These are phyloP conservation scores for Epinephelus coioides DNA, from an alignment of 2,797 vertebrate genomes.

Conservation along the genomic window DNA sequence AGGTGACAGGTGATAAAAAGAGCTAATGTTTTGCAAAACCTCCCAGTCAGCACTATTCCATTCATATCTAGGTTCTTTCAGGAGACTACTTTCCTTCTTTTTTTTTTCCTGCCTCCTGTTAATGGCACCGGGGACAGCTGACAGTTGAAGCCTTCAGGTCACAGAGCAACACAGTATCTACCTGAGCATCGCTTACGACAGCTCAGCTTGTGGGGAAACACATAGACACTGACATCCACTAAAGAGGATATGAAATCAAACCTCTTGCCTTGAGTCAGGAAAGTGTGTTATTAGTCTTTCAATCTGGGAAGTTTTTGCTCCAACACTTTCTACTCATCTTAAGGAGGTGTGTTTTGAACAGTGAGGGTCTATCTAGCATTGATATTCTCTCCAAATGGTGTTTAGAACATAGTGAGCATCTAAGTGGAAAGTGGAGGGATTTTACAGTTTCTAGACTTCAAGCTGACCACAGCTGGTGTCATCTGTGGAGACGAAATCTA, in stretches of 20 bases:
- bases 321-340: conserved; percentile 23
- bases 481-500: not conserved
- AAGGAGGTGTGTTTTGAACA: conserved; percentile 28
- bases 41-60: conserved; percentile 69
- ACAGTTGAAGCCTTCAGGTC: conserved; percentile 47
- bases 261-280: not conserved
- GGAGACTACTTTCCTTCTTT: conserved; percentile 31
- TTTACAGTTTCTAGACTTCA: conserved; percentile 4
- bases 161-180: conserved; percentile 13
- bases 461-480: conserved; percentile 5
- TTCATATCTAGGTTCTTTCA: conserved; percentile 62
- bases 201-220: conserved; percentile 5
- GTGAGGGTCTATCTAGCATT: not conserved
- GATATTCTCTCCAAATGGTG: not conserved
- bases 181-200: conserved; percentile 10
- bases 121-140: conserved; percentile 41
- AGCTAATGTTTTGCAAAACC: conserved; percentile 63
- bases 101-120: conserved; percentile 7
- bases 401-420: not conserved
- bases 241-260: conserved; percentile 31
- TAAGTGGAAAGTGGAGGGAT: not conserved
- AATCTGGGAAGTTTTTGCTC: not conserved
- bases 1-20: conserved; percentile 72
- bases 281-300: conserved; percentile 44
- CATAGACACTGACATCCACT: not conserved